Base-by-base conservation (phyloP, 2,113 vertebrate genomes). In the Gymnocephalus cernua region DNA sequence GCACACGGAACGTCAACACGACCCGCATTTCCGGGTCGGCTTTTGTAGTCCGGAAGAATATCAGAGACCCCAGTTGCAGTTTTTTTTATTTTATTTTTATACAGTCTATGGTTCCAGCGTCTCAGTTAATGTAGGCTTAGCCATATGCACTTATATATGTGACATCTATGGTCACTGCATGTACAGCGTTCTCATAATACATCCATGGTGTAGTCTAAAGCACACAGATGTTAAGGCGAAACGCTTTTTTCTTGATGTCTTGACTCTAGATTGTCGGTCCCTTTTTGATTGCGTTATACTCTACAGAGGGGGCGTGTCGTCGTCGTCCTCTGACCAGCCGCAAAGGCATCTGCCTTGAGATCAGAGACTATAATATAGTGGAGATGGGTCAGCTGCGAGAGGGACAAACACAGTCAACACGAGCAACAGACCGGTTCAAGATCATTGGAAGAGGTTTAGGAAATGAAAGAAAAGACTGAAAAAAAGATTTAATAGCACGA, bases 1-100 rank as follows among this genome's bases (percentile, higher is more conserved):
- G 32, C 21, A 41, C 78, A 21, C 4, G 0, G 58, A 61, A 15
- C 7, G 3, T n/a, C 12, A 1, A 21, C 41, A n/a, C 38, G 54
- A 48, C 11, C 7, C 21, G 19, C 19, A 48, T 21, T 70, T 47
- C 63, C 62, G 15, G 1, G 38, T 27, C 38, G 10, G 4, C 16
- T 67, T 15, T 81, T 90, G 88, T 90, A 92, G 86, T 88, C 85
- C 87, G 79, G 83, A 89, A 88, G 27, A 51, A 18, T 6, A 2
- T 1, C 29, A 12, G 1, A 11, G 3, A 58, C 4, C 1, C 1
- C 3, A 0, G 50, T 3, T 6, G 5, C 53, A 62, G 9, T n/a
- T n/a, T n/a, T n/a, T n/a, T n/a, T n/a, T n/a, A n/a, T n/a, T n/a
- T n/a, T n/a, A n/a, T n/a, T n/a, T 41, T 10, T 10, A 11, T 41